Evolutionary conservation across 2,113 vertebrate genomes (phyloP), one percentile per base, ranked within the genome.

Genomic region (Pluvianellus socialis): DNA sequence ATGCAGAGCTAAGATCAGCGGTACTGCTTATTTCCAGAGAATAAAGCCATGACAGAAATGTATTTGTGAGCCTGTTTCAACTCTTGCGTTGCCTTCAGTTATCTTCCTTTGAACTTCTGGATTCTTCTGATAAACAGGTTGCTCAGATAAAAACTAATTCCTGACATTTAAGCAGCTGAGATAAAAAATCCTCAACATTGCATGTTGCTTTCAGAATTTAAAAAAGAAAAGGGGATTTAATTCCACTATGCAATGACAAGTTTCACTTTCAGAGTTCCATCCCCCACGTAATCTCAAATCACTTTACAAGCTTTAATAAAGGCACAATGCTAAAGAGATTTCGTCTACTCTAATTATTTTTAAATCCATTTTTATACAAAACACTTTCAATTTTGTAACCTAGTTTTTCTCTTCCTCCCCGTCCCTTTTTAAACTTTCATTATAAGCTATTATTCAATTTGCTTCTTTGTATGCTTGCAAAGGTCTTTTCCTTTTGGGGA

Each of bases 301-400:
- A 72, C 71, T 95, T 94, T 76, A 83, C 63, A 53, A 79, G 72
- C 79, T 82, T 93, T 88, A 91, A 88, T 83, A 92, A 88, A 80
- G 67, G 83, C 66, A 91, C 47, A 68, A 49, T 30, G 68, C 72
- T 94, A 80, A 94, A 80, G 63, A 86, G 62, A 88, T 88, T 94
- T 79, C 3, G 4, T 85, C 49, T 65, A 44, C 42, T 79, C 56
- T 95, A 86, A 88, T 95, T 79, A 90, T 88, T 94, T 89, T 40
- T 1, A 91, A 92, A 94, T 89, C 80, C 59, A 32, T 59, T 89
- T 94, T 86, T 42, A 47, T 35, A 77, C 42, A 61, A 76, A 94
- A 52, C 58, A 68, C n/a, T 92, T 65, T 14, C 49, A 18, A 23
- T 83, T 72, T 59, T 26, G 50, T 86, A 86, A 73, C 75, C 86